These are phyloP conservation scores for Oeneis ivallda DNA, from an alignment of 2,888 invertebrate species.

Conservation along the genomic window DNA sequence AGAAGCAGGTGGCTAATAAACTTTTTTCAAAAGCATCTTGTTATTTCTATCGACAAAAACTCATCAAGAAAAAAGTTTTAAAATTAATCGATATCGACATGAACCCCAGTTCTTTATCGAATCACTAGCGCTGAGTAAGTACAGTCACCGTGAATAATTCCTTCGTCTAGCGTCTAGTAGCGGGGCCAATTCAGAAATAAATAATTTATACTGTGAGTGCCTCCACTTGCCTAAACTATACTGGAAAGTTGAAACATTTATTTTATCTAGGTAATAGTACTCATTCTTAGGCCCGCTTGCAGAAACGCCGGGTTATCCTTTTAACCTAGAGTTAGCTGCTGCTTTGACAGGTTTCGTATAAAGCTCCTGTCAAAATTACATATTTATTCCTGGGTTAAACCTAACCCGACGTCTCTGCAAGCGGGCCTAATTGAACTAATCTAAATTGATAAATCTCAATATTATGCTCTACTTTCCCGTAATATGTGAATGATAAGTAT, in stretches of 20 bases:
- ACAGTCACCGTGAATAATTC: slow-evolving; percentile 63
- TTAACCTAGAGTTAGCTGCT: no score
- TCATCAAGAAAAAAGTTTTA: not conserved
- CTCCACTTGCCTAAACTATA: slow-evolving; percentile 29
- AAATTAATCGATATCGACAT: not conserved
- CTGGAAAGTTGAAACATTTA: slow-evolving; percentile 24
- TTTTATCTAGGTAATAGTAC: not conserved
- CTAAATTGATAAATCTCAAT: no score
- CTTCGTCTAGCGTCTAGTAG: slow-evolving; percentile 42
- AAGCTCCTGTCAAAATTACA: no score
- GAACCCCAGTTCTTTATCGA: not conserved
- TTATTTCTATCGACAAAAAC: not conserved
- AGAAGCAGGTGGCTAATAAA: not conserved
- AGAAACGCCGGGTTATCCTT: no score
- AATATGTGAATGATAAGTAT: no score
- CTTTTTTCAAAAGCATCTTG: not conserved
- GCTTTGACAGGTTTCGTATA: no score
- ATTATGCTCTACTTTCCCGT: no score
- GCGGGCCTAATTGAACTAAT: no score
- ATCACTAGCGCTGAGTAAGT: slow-evolving; percentile 25
- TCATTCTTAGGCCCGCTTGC: no score
- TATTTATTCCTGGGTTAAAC: no score
- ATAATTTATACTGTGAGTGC: slow-evolving; percentile 55
- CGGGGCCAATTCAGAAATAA: slow-evolving; percentile 48
- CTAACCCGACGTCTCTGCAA: no score